A percentile compares a stretch with the other conserved stretches of the same genome.
phyloP scores from a whole-genome alignment of 2,113 vertebrate species.

The Bothrops jararaca region DNA sequence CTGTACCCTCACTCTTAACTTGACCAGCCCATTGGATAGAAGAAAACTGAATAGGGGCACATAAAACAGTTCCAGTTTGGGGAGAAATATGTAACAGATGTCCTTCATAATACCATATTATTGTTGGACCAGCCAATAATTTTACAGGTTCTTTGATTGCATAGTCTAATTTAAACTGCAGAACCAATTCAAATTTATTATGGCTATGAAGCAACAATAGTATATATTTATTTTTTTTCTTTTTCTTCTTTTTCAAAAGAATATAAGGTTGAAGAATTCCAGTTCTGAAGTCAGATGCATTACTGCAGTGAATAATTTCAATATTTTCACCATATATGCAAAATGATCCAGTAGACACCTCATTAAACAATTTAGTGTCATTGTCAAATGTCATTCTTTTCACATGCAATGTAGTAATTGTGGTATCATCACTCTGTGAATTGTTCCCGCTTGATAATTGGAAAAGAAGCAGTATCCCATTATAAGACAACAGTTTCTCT shows the following conservation, averaged over 20 bases:
- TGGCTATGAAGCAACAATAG: constrained; percentile 73
- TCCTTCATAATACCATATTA: constrained; percentile 77
- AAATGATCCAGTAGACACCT: constrained; percentile 65
- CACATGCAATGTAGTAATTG: constrained; percentile 61
- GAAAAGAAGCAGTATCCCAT: constrained; percentile 81
- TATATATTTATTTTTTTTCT: constrained; percentile 65
- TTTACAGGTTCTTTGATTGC: constrained; percentile 69
- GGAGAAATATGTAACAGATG: constrained; percentile 73
- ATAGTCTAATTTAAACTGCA: constrained; percentile 77
- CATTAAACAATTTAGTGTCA: constrained; percentile 66
- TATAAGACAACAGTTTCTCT: constrained; percentile 68
- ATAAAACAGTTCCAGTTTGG: constrained; percentile 59
- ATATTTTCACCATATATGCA: constrained; percentile 53
- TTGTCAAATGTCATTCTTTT: constrained; percentile 72
- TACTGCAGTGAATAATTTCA: constrained; percentile 72
- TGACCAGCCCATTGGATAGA: constrained; percentile 76
- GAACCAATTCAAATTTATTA: constrained; percentile 67
- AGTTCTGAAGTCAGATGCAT: constrained; percentile 68
- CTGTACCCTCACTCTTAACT: constrained; percentile 64
- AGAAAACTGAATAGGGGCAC: constrained; percentile 71
- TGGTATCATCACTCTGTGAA: constrained; percentile 28
- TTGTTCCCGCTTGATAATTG: constrained; percentile 53
- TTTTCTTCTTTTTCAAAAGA: constrained; percentile 66
- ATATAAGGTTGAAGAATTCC: constrained; percentile 75
- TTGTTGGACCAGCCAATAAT: constrained; percentile 80